Evolutionary conservation across 2,888 invertebrate genomes (phyloP), one percentile per base, ranked within the genome.

Genomic region (Ormyrus pomaceus): DNA sequence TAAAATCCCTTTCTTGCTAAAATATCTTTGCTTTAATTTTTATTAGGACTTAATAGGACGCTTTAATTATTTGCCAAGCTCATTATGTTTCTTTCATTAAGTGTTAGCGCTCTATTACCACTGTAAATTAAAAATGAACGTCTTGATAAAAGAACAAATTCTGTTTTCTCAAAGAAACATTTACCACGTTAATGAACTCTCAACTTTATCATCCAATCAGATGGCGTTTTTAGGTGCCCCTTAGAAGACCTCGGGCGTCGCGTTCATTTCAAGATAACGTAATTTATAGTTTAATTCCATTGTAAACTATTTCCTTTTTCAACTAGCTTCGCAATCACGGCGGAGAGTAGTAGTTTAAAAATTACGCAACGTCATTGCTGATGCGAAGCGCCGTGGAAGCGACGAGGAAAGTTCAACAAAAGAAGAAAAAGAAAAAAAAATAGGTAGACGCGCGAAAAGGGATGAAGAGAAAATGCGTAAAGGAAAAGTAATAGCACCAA

Each of bases 221-320:
- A 58, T 64, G 58, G 45, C 46, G 58, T 55, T 59, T 61, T 70
- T 50, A 69, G 69, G 56, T 56, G 56, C 10, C 66, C 48, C 9
- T 45, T 59, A 70, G 64, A 66, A 48, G 34, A 48, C 34, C 69
- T 50, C 45, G 0, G 46, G 77, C n/a, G 13, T 65, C 64, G 50
- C 65, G 19, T 50, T 66, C 66, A 53, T 56, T 62, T 55, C 53
- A 9, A 75, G 75, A 75, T 81, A 78, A 81, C 69, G 65, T n/a
- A 70, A 81, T 81, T 78, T 74, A 77, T 74, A 55, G 59, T 46
- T 8, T 77, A 78, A 81, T 78, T 70, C 51, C 74, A 77, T 81
- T 77, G 69, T 51, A 78, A 78, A 77, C 65, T 78, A 77, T 70
- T 77, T 59, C 56, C 34, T 10, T 45, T 64, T 66, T 59, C 50